phyloP scores from a whole-genome alignment of 2,113 vertebrate species.

The Zosterops lateralis region DNA sequence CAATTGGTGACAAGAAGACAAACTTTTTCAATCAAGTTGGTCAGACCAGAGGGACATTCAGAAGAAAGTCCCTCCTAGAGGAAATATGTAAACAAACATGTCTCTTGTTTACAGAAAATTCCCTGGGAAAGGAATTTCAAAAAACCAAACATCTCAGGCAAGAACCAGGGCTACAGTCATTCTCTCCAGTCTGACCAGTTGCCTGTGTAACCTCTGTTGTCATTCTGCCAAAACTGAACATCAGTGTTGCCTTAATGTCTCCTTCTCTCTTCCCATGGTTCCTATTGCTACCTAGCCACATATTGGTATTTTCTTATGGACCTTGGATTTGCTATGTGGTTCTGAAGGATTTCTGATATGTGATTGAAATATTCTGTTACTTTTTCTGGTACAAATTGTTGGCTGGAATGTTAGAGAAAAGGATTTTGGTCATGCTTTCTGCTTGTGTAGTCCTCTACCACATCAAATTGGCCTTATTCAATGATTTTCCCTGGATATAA shows the following conservation, averaged over 20 bases:
- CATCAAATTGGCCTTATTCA: not conserved
- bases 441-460: not conserved
- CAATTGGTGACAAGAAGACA: no score
- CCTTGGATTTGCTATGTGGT: not conserved
- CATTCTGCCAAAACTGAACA: not conserved
- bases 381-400: not conserved
- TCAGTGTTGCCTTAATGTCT: not conserved
- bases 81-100: no score
- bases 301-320: not conserved
- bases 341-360: not conserved
- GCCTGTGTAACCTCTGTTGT: not conserved
- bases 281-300: not conserved
- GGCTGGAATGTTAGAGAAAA: not conserved
- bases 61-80: no score
- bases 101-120: no score
- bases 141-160: no score
- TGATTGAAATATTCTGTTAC: not conserved
- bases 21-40: no score
- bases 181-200: not conserved
- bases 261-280: not conserved
- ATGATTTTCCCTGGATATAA: not conserved
- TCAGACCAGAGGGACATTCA: no score
- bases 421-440: not conserved
- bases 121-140: no score
- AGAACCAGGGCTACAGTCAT: not conserved